Evolutionary conservation across 2,888 invertebrate species (phyloP).

Genomic region (Hydrotaea cyrtoneurina): DNA sequence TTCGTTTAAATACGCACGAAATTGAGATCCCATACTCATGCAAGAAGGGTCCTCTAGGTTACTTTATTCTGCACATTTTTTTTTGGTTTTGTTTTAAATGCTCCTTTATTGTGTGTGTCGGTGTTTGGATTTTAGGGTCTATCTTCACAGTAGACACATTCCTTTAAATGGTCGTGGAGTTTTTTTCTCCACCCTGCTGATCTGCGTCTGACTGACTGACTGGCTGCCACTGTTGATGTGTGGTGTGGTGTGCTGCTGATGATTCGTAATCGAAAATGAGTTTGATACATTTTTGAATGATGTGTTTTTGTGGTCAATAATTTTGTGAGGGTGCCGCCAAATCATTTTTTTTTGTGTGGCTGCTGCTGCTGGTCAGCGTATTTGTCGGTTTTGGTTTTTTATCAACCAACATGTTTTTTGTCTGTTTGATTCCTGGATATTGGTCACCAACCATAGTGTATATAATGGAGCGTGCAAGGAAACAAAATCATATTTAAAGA

Average conservation of each 20-base stretch:
- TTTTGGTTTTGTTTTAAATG: background rate
- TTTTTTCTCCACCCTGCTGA: conserved; percentile 1
- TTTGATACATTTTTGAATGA: conserved; percentile 70
- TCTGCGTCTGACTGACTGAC: background rate
- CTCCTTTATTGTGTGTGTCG: no score
- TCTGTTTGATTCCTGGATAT: conserved; percentile 59
- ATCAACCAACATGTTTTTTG: conserved; percentile 49
- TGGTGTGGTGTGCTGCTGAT: no score
- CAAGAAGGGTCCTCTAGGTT: conserved; percentile 48
- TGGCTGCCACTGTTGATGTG: background rate
- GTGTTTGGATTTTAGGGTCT: background rate
- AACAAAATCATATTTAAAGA: conserved; percentile 24
- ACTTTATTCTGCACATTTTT: background rate
- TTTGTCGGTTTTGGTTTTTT: conserved; percentile 18
- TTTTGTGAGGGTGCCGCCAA: conserved; percentile 79
- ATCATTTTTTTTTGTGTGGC: conserved; percentile 65
- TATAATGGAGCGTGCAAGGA: background rate
- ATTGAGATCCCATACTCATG: conserved; percentile 30
- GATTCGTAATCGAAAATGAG: conserved; percentile 48
- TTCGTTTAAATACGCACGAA: conserved; percentile 56
- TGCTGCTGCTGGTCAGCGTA: no score
- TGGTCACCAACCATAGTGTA: conserved; percentile 37
- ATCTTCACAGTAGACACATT: conserved; percentile 47
- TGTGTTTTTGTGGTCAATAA: conserved; percentile 75
- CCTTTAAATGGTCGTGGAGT: conserved; percentile 43